A percentile compares a stretch with the other conserved stretches of the same genome.
phyloP scores from a whole-genome alignment of 1,140 invertebrate genomes.

The Leptinotarsa undecemlineata region DNA sequence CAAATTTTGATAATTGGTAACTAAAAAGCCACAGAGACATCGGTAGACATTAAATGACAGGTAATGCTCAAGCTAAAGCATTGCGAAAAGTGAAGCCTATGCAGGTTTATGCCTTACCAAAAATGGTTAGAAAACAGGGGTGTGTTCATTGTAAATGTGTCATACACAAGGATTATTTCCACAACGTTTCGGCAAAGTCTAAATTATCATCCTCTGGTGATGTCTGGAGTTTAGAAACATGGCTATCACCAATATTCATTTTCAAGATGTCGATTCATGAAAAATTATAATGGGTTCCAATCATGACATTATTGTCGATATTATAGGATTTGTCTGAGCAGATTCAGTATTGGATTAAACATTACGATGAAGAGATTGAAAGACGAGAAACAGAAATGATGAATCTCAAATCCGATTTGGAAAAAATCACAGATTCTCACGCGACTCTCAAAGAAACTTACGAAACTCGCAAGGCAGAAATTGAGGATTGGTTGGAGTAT shows the following conservation, averaged over 20 bases:
- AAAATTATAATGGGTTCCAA: background rate
- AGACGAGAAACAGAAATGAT: slow-evolving; percentile 30
- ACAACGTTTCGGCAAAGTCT: too few species aligned
- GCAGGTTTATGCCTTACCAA: too few species aligned
- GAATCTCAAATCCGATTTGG: slow-evolving; percentile 26
- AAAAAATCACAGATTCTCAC: slow-evolving; percentile 28
- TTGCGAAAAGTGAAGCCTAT: too few species aligned
- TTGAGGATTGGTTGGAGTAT: slow-evolving; percentile 34
- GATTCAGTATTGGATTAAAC: slow-evolving; percentile 37
- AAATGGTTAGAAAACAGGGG: too few species aligned
- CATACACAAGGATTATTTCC: too few species aligned
- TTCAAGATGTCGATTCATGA: background rate
- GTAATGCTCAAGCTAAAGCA: too few species aligned
- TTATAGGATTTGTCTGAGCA: slow-evolving; percentile 30
- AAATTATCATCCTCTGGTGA: too few species aligned
- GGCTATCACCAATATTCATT: background rate
- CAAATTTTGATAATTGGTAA: too few species aligned
- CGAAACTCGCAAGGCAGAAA: slow-evolving; percentile 25
- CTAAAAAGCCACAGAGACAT: too few species aligned
- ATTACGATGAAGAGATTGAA: slow-evolving; percentile 36
- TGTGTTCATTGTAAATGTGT: too few species aligned
- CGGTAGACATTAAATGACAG: too few species aligned
- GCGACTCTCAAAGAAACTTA: slow-evolving; percentile 21
- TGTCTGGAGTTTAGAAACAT: too few species aligned
- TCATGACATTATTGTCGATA: background rate